Evolutionary conservation across 2,797 vertebrate species (phyloP).

Genomic region (Nyctalus aviator): DNA sequence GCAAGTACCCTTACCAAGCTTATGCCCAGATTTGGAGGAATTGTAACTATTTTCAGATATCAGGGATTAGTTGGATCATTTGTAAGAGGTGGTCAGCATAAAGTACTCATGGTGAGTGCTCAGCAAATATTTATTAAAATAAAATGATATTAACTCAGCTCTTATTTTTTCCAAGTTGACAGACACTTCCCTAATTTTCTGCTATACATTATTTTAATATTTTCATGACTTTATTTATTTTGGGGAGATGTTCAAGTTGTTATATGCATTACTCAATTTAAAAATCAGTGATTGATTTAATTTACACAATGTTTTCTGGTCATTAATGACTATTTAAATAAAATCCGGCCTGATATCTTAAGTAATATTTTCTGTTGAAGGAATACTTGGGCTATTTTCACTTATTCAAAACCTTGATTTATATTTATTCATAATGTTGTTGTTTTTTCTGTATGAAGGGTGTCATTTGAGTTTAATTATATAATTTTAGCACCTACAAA

Average conservation of each 20-base stretch:
- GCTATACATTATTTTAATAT: neutral
- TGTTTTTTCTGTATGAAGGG: neutral
- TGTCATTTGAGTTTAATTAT: constrained; percentile 10
- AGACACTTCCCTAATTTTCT: neutral
- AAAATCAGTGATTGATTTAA: constrained; percentile 14
- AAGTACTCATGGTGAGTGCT: neutral
- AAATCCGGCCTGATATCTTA: constrained; percentile 17
- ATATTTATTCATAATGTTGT: constrained; percentile 22
- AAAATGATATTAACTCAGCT: neutral
- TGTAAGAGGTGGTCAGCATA: neutral
- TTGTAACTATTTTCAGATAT: neutral
- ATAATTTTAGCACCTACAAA: constrained; percentile 30
- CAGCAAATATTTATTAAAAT: constrained; percentile 25
- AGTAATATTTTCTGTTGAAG: constrained; percentile 31
- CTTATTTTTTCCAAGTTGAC: constrained; percentile 38
- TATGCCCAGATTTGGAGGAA: neutral
- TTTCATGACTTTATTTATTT: constrained; percentile 53
- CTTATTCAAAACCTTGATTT: neutral
- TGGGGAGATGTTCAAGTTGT: neutral
- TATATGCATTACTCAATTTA: constrained; percentile 9
- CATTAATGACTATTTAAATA: constrained; percentile 26
- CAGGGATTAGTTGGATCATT: neutral
- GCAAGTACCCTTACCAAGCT: neutral
- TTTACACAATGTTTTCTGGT: constrained; percentile 36
- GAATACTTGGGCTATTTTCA: neutral